Conservation (phyloP, 2,888 invertebrate genomes). For the Neoscelio sp. region DNA sequence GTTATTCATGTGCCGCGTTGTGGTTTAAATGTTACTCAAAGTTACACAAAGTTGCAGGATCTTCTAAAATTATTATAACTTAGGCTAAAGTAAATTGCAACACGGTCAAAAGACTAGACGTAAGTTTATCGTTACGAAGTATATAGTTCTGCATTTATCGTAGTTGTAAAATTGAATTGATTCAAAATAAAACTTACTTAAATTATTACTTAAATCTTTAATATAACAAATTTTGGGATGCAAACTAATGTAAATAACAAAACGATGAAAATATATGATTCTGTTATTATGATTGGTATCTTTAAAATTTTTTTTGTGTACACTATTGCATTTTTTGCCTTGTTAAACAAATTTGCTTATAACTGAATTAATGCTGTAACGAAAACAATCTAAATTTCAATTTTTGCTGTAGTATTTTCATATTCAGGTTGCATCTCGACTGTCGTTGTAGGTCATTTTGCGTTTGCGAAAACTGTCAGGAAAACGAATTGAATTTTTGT, state of each 20-base stretch:
- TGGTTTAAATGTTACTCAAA: background rate
- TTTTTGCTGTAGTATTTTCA: background rate
- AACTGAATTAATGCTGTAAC: background rate
- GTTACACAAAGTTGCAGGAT: too few relatives aligned
- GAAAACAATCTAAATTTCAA: conserved; percentile 4
- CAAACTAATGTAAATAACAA: too few relatives aligned
- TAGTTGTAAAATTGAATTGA: too few relatives aligned
- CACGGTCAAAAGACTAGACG: too few relatives aligned
- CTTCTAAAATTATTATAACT: too few relatives aligned
- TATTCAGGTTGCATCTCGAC: conserved; percentile 19
- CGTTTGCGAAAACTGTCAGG: background rate
- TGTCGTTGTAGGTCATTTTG: conserved; percentile 3
- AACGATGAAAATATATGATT: background rate
- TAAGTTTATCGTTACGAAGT: too few relatives aligned
- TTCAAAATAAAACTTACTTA: too few relatives aligned
- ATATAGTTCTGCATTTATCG: too few relatives aligned
- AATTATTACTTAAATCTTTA: too few relatives aligned
- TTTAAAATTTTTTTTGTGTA: background rate
- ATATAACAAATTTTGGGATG: too few relatives aligned
- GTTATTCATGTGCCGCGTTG: background rate
- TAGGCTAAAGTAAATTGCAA: too few relatives aligned
- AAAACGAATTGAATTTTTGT: conserved; percentile 8
- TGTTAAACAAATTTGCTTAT: background rate
- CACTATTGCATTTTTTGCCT: background rate
- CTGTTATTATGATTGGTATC: background rate